phyloP scores from a whole-genome alignment of 1,140 invertebrate species.

The Megathymus violae region DNA sequence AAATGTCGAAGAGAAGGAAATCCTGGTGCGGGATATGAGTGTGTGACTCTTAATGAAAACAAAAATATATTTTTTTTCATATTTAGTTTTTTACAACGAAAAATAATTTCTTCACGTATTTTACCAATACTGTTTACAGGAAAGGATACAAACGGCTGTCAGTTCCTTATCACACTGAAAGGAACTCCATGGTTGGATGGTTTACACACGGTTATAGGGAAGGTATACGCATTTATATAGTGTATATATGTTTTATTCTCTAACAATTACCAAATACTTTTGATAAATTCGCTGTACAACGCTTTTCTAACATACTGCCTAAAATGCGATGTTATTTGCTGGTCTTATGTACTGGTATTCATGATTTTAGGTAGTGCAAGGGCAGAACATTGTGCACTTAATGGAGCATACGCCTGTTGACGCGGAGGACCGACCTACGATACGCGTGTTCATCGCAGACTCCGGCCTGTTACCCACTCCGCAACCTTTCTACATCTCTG shows the following conservation, averaged over 20 bases:
- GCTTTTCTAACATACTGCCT: too few relatives aligned
- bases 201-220: constrained; percentile 97
- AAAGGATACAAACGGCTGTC: constrained; percentile 94
- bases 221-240: too few relatives aligned
- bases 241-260: too few relatives aligned
- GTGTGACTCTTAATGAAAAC: too few relatives aligned
- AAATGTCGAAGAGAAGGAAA: too few relatives aligned
- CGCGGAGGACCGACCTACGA: constrained; percentile 87
- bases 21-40: too few relatives aligned
- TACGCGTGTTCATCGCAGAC: constrained; percentile 87
- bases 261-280: too few relatives aligned
- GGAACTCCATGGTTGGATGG: constrained; percentile 96
- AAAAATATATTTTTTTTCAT: too few relatives aligned
- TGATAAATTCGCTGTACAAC: too few relatives aligned
- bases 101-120: too few relatives aligned
- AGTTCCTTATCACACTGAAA: constrained; percentile 97
- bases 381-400: constrained; percentile 93
- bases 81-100: too few relatives aligned
- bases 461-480: constrained; percentile 86
- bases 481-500: constrained; percentile 86
- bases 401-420: constrained; percentile 93
- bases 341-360: background rate
- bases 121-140: constrained; percentile 79
- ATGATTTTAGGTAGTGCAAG: constrained; percentile 87
- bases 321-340: too few relatives aligned